phyloP scores from a whole-genome alignment of 2,888 invertebrate species.

The Amphipoea lucens region DNA sequence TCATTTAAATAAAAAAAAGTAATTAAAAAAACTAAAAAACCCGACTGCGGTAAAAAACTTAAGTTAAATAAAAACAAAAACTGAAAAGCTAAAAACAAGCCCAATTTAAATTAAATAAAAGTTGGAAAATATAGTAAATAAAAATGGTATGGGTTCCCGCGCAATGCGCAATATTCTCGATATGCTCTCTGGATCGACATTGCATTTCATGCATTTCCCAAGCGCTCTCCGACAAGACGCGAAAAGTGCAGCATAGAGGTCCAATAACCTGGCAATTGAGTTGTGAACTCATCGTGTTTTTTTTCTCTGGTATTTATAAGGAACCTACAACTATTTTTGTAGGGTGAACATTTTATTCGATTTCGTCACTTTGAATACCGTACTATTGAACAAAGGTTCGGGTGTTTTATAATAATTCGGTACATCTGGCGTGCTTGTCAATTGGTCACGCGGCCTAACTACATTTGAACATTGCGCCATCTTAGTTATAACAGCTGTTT shows the following conservation, averaged over 20 bases:
- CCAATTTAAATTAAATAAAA: no score
- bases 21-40: no score
- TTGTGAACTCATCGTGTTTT: background rate
- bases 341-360: background rate
- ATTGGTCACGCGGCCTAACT: slow-evolving; percentile 68
- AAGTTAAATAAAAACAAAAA: no score
- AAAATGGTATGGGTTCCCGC: no score
- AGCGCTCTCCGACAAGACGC: background rate
- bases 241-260: slow-evolving; percentile 1
- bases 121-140: no score
- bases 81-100: no score
- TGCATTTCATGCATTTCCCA: slow-evolving; percentile 26
- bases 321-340: background rate
- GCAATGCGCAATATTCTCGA: slow-evolving; percentile 3
- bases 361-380: slow-evolving; percentile 14
- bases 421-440: slow-evolving; percentile 70
- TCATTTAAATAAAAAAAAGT: no score
- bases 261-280: slow-evolving; percentile 8
- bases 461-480: slow-evolving; percentile 69
- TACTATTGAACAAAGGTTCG: slow-evolving; percentile 27
- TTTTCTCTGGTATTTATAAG: background rate
- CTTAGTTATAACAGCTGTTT: slow-evolving; percentile 73
- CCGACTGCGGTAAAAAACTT: no score
- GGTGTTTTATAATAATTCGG: slow-evolving; percentile 54
- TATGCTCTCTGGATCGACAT: background rate